These are phyloP conservation scores for Leptopilina clavipes DNA, from an alignment of 1,140 invertebrate genomes.

Conservation along the genomic window DNA sequence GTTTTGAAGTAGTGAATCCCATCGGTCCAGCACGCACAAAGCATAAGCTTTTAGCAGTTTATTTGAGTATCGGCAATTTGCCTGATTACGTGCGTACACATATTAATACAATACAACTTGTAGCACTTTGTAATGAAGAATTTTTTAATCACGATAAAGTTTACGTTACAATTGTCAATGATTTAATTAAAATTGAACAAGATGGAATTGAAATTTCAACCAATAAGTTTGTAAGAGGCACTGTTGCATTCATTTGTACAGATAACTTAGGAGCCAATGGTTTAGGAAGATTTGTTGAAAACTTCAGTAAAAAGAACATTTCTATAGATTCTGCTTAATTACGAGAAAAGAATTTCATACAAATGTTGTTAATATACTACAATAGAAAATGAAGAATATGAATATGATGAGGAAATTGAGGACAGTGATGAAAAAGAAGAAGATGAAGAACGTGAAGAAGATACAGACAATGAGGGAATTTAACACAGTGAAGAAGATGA, in stretches of 20 bases:
- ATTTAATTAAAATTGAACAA: slow-evolving; percentile 59
- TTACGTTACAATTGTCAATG: slow-evolving; percentile 54
- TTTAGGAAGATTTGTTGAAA: slow-evolving; percentile 57
- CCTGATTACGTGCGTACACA: slow-evolving; percentile 42
- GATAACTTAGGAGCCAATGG: slow-evolving; percentile 45
- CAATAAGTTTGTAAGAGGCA: slow-evolving; percentile 46
- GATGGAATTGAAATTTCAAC: slow-evolving; percentile 44
- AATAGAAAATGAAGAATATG: neutral
- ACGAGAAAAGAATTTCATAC: neutral
- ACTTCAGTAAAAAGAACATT: slow-evolving; percentile 32
- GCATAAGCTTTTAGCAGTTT: slow-evolving; percentile 63
- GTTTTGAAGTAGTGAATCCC: slow-evolving; percentile 65
- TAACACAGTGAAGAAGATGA: neutral
- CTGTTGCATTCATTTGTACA: slow-evolving; percentile 48
- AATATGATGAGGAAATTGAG: neutral
- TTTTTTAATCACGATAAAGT: slow-evolving; percentile 53
- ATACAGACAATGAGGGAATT: too few species aligned
- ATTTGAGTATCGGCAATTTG: slow-evolving; percentile 58
- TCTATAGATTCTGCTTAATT: slow-evolving; percentile 39
- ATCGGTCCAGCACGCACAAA: slow-evolving; percentile 58
- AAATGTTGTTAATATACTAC: neutral
- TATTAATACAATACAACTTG: slow-evolving; percentile 60
- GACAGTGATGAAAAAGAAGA: neutral
- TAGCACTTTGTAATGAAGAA: slow-evolving; percentile 57
- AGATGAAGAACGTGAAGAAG: too few species aligned